phyloP scores from a whole-genome alignment of 2,113 vertebrate genomes.

The Podarcis cretensis region DNA sequence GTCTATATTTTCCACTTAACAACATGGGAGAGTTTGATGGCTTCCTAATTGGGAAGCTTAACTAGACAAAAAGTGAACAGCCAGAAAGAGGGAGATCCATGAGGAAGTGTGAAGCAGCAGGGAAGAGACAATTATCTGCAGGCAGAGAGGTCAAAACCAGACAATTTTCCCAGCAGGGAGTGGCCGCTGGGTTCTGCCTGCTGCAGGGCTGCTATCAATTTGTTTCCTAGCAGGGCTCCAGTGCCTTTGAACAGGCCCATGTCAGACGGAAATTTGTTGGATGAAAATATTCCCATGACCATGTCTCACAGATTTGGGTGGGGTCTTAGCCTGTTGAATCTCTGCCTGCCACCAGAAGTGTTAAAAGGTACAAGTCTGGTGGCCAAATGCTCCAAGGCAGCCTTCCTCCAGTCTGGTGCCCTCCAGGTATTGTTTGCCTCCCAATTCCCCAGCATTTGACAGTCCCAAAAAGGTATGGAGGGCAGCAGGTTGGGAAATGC shows the following conservation, averaged over 20 bases:
- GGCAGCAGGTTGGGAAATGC: not conserved
- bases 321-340: not conserved
- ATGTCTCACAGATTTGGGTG: not conserved
- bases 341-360: not conserved
- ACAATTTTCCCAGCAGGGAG: constrained; percentile 4
- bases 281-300: not conserved
- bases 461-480: too few relatives aligned
- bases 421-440: too few relatives aligned
- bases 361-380: not conserved
- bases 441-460: too few relatives aligned
- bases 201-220: not conserved
- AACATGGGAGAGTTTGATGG: not conserved
- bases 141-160: not conserved
- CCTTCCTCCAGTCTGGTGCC: too few relatives aligned
- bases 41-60: constrained; percentile 1
- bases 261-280: not conserved
- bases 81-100: not conserved
- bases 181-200: not conserved
- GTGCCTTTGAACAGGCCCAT: not conserved
- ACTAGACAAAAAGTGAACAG: not conserved
- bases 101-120: not conserved
- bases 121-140: not conserved
- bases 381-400: not conserved
- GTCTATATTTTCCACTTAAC: not conserved
- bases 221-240: not conserved